phyloP scores from a whole-genome alignment of 2,888 invertebrate species.

The Pedicia rivosa region DNA sequence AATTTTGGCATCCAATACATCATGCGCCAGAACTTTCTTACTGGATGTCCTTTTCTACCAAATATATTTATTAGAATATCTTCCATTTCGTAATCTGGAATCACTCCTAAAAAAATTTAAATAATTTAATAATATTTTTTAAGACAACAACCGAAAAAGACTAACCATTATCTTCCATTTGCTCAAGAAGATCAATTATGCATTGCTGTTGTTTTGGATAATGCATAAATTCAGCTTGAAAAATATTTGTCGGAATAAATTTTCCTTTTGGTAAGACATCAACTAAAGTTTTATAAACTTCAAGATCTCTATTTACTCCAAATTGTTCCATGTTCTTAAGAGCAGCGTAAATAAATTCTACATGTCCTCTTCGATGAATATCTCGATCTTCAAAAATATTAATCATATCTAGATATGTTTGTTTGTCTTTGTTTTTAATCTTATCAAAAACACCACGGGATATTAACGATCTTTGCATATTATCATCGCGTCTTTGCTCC shows the following conservation, averaged over 20 bases:
- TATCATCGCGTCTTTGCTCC: not conserved
- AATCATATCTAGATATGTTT: conserved; percentile 54
- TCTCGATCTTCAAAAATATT: conserved; percentile 55
- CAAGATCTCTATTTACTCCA: conserved; percentile 72
- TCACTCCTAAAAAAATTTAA: conserved; percentile 45
- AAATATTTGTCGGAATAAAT: conserved; percentile 64
- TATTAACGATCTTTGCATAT: conserved; percentile 5
- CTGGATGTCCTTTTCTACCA: conserved; percentile 56
- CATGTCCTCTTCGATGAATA: conserved; percentile 63
- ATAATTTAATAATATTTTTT: not conserved
- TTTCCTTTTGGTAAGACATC: conserved; percentile 79
- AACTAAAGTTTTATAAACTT: conserved; percentile 70
- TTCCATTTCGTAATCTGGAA: conserved; percentile 83
- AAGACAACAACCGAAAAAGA: not conserved
- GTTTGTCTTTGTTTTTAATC: conserved; percentile 37
- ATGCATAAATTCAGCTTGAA: conserved; percentile 83
- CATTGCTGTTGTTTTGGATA: conserved; percentile 94
- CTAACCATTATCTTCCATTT: conserved; percentile 87
- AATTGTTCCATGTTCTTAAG: conserved; percentile 77
- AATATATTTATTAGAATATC: conserved; percentile 68
- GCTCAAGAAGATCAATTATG: conserved; percentile 72
- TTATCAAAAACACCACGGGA: conserved; percentile 10
- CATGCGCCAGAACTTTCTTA: conserved; percentile 64
- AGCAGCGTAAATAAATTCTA: conserved; percentile 88
- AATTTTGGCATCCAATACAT: conserved; percentile 93